Evolutionary conservation across 2,113 vertebrate species (phyloP).

Genomic region (Bucco capensis): DNA sequence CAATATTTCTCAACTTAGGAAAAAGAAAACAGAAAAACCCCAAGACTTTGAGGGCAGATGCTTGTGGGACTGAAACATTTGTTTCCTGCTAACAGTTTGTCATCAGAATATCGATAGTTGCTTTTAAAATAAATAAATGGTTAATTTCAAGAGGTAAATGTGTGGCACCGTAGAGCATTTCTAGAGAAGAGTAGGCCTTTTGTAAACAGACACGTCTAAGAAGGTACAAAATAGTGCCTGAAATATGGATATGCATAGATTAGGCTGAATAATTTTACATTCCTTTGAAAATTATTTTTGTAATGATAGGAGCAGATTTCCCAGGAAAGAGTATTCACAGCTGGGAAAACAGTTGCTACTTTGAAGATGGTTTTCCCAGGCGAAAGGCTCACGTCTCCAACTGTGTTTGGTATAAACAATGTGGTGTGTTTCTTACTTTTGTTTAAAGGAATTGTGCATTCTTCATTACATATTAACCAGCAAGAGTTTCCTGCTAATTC

Average conservation of each 20-base stretch:
- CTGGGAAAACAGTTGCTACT: conserved; percentile 82
- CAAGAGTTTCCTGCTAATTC: neutral
- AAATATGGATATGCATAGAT: conserved; percentile 59
- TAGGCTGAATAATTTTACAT: conserved; percentile 63
- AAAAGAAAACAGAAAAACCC: neutral
- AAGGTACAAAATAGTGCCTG: neutral
- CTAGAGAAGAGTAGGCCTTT: neutral
- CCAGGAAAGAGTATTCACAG: conserved; percentile 76
- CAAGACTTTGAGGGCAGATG: neutral
- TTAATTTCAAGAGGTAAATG: neutral
- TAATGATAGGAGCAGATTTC: conserved; percentile 72
- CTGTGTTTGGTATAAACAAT: conserved; percentile 73
- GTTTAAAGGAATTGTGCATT: conserved; percentile 13
- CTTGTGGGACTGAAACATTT: neutral
- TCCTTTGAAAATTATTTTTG: conserved; percentile 73
- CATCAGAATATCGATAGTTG: neutral
- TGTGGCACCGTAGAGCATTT: neutral
- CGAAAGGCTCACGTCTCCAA: conserved; percentile 68
- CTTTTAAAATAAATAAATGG: neutral
- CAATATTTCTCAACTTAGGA: neutral
- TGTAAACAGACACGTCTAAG: neutral
- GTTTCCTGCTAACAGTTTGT: neutral
- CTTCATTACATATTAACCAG: neutral
- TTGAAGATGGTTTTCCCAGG: conserved; percentile 83
- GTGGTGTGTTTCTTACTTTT: conserved; percentile 41